phyloP scores from a whole-genome alignment of 2,113 vertebrate genomes.

The Collichthys lucidus region DNA sequence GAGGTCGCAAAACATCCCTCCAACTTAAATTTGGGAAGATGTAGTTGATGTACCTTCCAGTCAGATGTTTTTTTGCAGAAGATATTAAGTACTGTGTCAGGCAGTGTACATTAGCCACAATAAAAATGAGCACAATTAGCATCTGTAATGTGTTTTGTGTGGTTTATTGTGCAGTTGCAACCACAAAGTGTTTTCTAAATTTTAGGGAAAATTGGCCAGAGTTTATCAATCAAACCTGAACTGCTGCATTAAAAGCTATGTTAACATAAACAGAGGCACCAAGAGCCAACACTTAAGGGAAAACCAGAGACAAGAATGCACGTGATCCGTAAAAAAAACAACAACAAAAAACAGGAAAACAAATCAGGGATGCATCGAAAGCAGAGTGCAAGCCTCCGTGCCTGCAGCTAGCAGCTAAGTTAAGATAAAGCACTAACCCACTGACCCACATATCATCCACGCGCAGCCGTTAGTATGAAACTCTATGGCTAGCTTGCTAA shows the following conservation, averaged over 20 bases:
- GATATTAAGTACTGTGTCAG: background rate
- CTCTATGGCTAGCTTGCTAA: conserved; percentile 9
- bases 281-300: conserved; percentile 30
- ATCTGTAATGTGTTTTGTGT: background rate
- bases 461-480: conserved; percentile 42
- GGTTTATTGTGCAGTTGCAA: conserved; percentile 1
- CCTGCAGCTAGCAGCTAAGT: conserved; percentile 49
- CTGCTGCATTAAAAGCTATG: background rate
- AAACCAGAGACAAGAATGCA: background rate
- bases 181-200: background rate
- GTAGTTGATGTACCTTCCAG: background rate
- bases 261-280: background rate
- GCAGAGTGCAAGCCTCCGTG: conserved; percentile 10
- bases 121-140: conserved; percentile 14
- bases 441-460: conserved; percentile 71
- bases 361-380: conserved; percentile 45
- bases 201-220: background rate
- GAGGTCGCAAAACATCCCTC: background rate
- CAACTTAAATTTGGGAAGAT: background rate
- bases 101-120: conserved; percentile 1
- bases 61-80: conserved; percentile 7
- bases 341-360: conserved; percentile 10
- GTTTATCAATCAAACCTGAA: background rate
- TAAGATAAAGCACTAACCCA: conserved; percentile 67
- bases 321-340: conserved; percentile 30